Evolutionary conservation across 2,888 invertebrate species (phyloP).

Genomic region (Amphipyra berbera): DNA sequence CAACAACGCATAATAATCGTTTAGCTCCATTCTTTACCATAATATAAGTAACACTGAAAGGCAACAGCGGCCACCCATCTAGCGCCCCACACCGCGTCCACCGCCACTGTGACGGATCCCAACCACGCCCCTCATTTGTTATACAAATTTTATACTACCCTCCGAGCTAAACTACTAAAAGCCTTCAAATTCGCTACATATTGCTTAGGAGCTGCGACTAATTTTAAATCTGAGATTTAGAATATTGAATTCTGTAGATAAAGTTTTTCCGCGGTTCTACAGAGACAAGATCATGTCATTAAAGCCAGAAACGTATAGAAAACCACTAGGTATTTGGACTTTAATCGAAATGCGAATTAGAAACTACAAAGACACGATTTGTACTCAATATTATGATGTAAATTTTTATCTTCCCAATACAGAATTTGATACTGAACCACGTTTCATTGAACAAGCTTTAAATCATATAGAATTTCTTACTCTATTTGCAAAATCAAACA

Average conservation of each 20-base stretch:
- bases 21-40: constrained; percentile 35
- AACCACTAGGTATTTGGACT: too few species aligned
- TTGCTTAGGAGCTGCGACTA: constrained; percentile 25
- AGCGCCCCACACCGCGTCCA: constrained; percentile 82
- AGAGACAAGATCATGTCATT: too few species aligned
- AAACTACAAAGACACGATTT: too few species aligned
- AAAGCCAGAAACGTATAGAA: too few species aligned
- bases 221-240: constrained; percentile 4
- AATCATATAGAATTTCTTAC: neutral
- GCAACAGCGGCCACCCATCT: constrained; percentile 82
- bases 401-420: too few species aligned
- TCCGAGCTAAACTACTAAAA: constrained; percentile 79
- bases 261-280: too few species aligned
- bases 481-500: neutral
- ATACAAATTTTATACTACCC: constrained; percentile 90
- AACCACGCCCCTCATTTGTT: constrained; percentile 88
- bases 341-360: too few species aligned
- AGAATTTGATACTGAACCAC: too few species aligned
- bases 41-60: constrained; percentile 45
- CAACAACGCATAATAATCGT: constrained; percentile 30
- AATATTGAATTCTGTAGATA: too few species aligned
- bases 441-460: too few species aligned
- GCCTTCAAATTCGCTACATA: constrained; percentile 64
- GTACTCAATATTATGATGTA: too few species aligned
- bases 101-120: constrained; percentile 89